phyloP scores from a whole-genome alignment of 2,113 vertebrate species.

The Sula dactylatra region DNA sequence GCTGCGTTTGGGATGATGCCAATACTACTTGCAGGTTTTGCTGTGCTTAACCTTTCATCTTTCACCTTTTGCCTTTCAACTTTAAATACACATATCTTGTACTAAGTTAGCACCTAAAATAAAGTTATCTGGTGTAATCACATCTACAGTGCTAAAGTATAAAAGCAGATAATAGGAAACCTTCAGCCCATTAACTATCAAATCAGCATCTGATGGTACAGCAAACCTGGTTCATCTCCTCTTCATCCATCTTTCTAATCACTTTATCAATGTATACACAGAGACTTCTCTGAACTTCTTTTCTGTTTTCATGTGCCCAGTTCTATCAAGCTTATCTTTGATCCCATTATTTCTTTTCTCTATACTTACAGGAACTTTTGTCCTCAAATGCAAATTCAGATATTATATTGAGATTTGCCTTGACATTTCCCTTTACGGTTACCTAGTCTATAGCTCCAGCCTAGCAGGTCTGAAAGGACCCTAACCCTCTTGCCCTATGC shows the following conservation, averaged over 20 bases:
- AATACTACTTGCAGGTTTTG: not conserved
- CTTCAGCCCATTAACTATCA: not conserved
- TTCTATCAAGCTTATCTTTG: not conserved
- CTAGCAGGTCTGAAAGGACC: slow-evolving; percentile 1
- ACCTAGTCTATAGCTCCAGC: not conserved
- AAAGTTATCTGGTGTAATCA: not conserved
- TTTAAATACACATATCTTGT: not conserved
- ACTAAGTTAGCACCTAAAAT: not conserved
- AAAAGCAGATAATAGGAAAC: not conserved
- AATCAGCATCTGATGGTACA: not conserved
- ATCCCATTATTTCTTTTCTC: not conserved
- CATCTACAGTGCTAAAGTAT: not conserved
- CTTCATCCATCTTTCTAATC: not conserved
- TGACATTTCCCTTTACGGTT: not conserved
- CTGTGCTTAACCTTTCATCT: not conserved
- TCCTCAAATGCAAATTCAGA: not conserved
- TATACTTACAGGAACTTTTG: not conserved
- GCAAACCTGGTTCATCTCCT: not conserved
- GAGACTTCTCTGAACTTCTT: not conserved
- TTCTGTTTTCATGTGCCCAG: not conserved
- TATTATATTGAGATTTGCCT: not conserved
- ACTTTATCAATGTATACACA: not conserved
- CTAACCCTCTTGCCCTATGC: not conserved
- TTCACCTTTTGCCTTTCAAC: not conserved
- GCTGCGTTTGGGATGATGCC: not conserved